These are phyloP conservation scores for Genyomyrus donnyi DNA, from an alignment of 2,113 vertebrate species.

Conservation along the genomic window DNA sequence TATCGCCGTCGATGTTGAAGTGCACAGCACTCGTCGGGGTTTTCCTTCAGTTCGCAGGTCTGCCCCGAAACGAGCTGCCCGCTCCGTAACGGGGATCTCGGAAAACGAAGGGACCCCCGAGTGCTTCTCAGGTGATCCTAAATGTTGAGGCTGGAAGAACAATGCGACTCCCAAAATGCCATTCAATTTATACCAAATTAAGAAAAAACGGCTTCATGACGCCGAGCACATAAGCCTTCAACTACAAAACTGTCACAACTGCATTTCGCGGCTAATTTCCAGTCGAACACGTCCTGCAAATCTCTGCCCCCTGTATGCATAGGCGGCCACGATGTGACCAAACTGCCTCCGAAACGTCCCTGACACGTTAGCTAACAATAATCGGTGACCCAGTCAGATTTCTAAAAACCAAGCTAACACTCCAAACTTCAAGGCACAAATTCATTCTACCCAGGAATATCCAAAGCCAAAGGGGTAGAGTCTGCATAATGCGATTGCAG, in stretches of 20 bases:
- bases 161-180: conserved; percentile 8
- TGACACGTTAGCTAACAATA: conserved; percentile 44
- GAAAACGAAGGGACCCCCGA: conserved; percentile 27
- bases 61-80: conserved; percentile 11
- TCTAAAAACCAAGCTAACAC: conserved; percentile 24
- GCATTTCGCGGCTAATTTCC: conserved; percentile 25
- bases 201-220: not conserved
- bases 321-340: conserved; percentile 41
- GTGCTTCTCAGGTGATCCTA: conserved; percentile 45
- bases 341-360: conserved; percentile 44
- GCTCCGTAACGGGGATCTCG: conserved; percentile 39
- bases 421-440: conserved; percentile 27
- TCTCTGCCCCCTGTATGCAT: conserved; percentile 20
- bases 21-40: not conserved
- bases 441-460: not conserved
- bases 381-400: conserved; percentile 20
- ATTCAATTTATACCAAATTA: not conserved
- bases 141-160: conserved; percentile 27
- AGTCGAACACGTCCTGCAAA: conserved; percentile 26
- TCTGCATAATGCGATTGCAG: conserved; percentile 8
- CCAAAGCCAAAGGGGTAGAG: not conserved
- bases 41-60: conserved; percentile 6
- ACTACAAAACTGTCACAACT: conserved; percentile 31
- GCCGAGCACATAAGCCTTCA: not conserved
- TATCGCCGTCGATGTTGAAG: not conserved